phyloP scores from a whole-genome alignment of 2,797 vertebrate genomes.

The Hybognathus amarus region DNA sequence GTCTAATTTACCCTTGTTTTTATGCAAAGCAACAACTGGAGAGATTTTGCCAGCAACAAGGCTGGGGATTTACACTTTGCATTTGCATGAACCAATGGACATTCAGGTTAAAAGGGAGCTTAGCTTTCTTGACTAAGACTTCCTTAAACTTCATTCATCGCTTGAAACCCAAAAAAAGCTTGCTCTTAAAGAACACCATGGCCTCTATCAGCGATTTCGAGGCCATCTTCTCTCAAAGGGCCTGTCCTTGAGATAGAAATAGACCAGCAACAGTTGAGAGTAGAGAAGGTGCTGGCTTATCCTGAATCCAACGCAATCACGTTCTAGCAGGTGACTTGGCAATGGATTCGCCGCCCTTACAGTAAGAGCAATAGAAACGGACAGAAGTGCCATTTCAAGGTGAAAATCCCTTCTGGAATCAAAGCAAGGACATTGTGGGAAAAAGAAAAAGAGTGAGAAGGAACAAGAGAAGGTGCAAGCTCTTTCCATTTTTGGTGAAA shows the following conservation, averaged over 20 bases:
- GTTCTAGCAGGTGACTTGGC: slow-evolving; percentile 43
- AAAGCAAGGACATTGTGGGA: neutral
- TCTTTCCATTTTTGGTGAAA: slow-evolving; percentile 44
- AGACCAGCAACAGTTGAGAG: slow-evolving; percentile 40
- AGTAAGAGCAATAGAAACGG: slow-evolving; percentile 23
- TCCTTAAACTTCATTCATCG: slow-evolving; percentile 7
- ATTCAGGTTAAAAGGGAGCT: slow-evolving; percentile 16
- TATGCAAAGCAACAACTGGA: slow-evolving; percentile 16
- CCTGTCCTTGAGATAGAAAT: slow-evolving; percentile 49
- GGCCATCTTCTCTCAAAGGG: slow-evolving; percentile 46
- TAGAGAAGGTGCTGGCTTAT: slow-evolving; percentile 45
- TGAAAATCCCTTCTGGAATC: slow-evolving; percentile 40
- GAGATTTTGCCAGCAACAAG: neutral
- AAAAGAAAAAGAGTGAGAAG: slow-evolving; percentile 4
- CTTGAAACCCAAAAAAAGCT: neutral
- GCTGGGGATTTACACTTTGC: neutral
- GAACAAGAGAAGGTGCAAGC: slow-evolving; percentile 31
- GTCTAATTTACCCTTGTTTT: slow-evolving; percentile 20
- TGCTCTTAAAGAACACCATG: slow-evolving; percentile 41
- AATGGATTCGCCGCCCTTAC: slow-evolving; percentile 23
- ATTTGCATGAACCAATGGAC: slow-evolving; percentile 28
- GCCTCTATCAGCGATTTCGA: slow-evolving; percentile 47
- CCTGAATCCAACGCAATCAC: slow-evolving; percentile 20
- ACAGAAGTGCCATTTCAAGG: slow-evolving; percentile 39
- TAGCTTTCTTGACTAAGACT: neutral